Evolutionary conservation across 2,113 vertebrate genomes (phyloP), one percentile per base, ranked within the genome.

Genomic region (Leucopsar rothschildi): DNA sequence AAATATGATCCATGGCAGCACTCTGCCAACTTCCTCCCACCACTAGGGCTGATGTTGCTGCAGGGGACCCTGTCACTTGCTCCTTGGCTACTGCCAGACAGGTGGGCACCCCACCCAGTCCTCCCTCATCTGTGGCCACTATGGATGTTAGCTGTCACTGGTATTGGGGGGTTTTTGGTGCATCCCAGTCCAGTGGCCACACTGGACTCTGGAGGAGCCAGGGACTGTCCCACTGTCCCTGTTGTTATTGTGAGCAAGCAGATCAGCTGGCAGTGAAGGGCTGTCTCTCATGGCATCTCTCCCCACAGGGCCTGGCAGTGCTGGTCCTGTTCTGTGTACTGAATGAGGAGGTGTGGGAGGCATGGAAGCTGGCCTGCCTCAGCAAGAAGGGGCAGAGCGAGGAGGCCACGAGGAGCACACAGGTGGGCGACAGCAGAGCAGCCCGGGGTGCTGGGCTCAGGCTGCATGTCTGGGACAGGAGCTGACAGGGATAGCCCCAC

Each of bases 251-350:
- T 4, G 2, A 56, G 70, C 0, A 8, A 79, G 73, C 56, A 75
- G 63, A n/a, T 66, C 1, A 16, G 27, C n/a, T 55, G 29, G 53
- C 57, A 65, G 40, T 17, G 7, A 52, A 37, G 42, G 27, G 3
- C 69, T 75, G 45, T 57, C 33, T 82, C 84, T 83, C 45, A 93
- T 0, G 4, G 24, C 9, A 1, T 86, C 17, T 92, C 35, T 92
- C 47, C 40, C 50, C 2, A 0, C 96, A 99, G 99, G 99, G 99
- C 92, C 91, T 99, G 95, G 98, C 97, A 1, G 98, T 99, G 78
- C 97, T 99, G 92, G 94, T 99, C 95, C 97, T 99, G 55, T 99
- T 99, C 97, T 99, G 99, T 4, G 91, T 99, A 68, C 97, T 99
- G 94, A 99, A 99, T 35, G 98, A 99, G 17, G 99, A 99, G 88